Evolutionary conservation across 2,888 invertebrate species (phyloP), one percentile per base, ranked within the genome.

Genomic region (Mesochorus sp.): DNA sequence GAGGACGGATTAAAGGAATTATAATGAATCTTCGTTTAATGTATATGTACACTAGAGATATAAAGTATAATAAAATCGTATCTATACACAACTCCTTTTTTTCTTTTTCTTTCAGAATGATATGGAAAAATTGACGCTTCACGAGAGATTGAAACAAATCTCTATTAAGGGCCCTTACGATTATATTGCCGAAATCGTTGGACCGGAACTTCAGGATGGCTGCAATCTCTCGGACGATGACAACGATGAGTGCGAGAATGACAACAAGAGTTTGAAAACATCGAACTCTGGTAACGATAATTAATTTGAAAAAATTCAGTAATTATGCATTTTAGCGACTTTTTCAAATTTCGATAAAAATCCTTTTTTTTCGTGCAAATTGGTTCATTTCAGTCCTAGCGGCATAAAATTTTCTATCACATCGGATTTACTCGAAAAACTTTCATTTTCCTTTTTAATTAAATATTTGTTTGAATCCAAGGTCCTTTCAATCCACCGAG

Each of bases 401-500:
- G n/a, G n/a, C n/a, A n/a, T n/a, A n/a, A n/a, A n/a, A n/a, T n/a
- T n/a, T n/a, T n/a, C n/a, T n/a, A n/a, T n/a, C n/a, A n/a, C n/a
- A n/a, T n/a, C n/a, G n/a, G n/a, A n/a, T n/a, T n/a, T n/a, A n/a
- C n/a, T n/a, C 39, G n/a, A 37, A n/a, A 39, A 1, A 31, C 51
- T 24, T 57, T 42, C 31, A 2, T 17, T 17, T 24, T n/a, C n/a
- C n/a, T n/a, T n/a, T n/a, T n/a, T n/a, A n/a, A n/a, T n/a, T 0
- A 17, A 31, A 44, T 21, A 12, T 14, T 62, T 44, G 31, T 31
- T 34, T 3, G 14, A 0, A n/a, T 47, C 8, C 24, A 53, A 78
- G 92, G 87, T 91, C 90, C 86, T 91, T 92, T 85, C 84, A 92
- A 82, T 87, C 91, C 86, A 83, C 91, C 85, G 85, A 90, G 88